Percentiles rank a stretch among this genome's conserved stretches.
Evolutionary conservation across 1,140 invertebrate species (phyloP).

Genomic region (Calycopis cecrops): DNA sequence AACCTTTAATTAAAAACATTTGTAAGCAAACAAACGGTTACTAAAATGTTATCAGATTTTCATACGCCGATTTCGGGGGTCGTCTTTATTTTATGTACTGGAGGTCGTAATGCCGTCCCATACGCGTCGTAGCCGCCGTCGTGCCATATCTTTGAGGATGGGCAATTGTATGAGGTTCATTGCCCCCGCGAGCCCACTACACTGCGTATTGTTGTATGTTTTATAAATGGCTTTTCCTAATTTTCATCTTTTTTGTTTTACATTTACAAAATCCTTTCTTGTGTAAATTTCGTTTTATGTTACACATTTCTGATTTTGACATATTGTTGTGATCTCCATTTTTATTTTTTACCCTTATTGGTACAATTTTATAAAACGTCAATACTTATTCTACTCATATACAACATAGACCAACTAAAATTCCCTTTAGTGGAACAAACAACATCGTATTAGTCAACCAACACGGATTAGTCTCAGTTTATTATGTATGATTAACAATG

Average conservation of each 20-base stretch:
- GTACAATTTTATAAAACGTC: too few species aligned
- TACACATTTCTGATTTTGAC: not conserved
- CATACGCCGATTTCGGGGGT: not conserved
- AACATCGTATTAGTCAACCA: too few species aligned
- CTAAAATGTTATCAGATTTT: not conserved
- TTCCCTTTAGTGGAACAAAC: too few species aligned
- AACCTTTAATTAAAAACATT: too few species aligned
- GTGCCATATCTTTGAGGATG: slow-evolving; percentile 50
- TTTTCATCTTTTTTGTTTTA: slow-evolving; percentile 19
- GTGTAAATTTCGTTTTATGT: slow-evolving; percentile 17
- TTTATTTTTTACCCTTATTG: too few species aligned
- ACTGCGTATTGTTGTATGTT: slow-evolving; percentile 22
- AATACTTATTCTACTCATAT: too few species aligned
- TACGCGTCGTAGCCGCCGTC: slow-evolving; percentile 31
- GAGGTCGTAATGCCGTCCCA: slow-evolving; percentile 30
- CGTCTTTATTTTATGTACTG: not conserved
- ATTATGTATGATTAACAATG: too few species aligned
- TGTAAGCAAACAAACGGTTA: too few species aligned
- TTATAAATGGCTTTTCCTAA: slow-evolving; percentile 28
- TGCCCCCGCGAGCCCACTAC: slow-evolving; percentile 42
- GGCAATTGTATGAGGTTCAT: slow-evolving; percentile 51
- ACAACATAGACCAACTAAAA: too few species aligned
- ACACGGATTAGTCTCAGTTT: too few species aligned
- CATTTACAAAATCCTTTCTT: slow-evolving; percentile 13
- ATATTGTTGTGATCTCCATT: too few species aligned